A percentile compares a stretch with the other conserved stretches of the same genome.
Evolutionary conservation across 2,797 vertebrate species (phyloP).

Genomic region (Zalophus californianus): DNA sequence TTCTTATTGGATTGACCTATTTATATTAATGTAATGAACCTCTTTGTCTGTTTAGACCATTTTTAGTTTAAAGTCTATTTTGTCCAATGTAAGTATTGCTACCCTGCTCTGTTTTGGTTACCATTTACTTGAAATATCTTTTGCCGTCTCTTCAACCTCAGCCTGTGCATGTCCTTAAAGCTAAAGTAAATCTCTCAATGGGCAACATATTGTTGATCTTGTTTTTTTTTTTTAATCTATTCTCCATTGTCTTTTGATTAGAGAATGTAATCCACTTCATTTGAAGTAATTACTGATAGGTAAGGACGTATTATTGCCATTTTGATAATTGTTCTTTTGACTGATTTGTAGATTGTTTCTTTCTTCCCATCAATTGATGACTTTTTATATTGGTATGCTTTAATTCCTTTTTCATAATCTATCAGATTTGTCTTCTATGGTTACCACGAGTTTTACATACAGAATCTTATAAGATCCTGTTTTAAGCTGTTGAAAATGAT

Average conservation of each 20-base stretch:
- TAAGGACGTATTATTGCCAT: not conserved
- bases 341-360: not conserved
- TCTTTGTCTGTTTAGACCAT: not conserved
- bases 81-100: not conserved
- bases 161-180: not conserved
- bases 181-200: not conserved
- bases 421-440: not conserved
- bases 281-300: not conserved
- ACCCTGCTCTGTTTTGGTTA: not conserved
- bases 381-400: not conserved
- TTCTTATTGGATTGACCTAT: not conserved
- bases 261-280: not conserved
- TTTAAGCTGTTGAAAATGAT: not conserved
- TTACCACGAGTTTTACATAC: not conserved
- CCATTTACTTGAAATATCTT: not conserved
- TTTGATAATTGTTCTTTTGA: not conserved
- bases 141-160: not conserved
- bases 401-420: not conserved
- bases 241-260: not conserved
- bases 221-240: not conserved
- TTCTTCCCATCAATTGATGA: not conserved
- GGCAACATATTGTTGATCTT: not conserved
- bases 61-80: slow-evolving; percentile 1
- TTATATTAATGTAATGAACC: not conserved
- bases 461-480: not conserved